phyloP scores from a whole-genome alignment of 2,113 vertebrate species.

The Neodontobutis hainanensis region DNA sequence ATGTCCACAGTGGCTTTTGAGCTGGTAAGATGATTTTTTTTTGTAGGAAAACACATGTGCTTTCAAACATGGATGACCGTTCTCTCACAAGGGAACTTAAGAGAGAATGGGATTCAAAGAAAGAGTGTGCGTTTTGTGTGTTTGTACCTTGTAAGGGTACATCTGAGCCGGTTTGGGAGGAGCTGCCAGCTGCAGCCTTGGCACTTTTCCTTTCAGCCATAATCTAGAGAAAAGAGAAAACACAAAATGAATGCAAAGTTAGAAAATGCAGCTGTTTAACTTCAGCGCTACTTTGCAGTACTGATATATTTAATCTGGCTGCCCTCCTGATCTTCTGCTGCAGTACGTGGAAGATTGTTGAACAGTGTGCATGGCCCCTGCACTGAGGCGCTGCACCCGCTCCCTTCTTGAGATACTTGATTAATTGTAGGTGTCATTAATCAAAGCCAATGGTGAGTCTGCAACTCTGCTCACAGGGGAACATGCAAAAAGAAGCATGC shows the following conservation, averaged over 20 bases:
- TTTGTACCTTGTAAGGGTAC: conserved; percentile 93
- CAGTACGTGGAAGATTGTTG: conserved; percentile 23
- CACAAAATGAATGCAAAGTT: not conserved
- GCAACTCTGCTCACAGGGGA: conserved; percentile 61
- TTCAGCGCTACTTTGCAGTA: not conserved
- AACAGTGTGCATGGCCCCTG: conserved; percentile 48
- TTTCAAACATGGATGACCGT: conserved; percentile 29
- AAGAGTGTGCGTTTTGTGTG: conserved; percentile 20
- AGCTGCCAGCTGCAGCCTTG: conserved; percentile 90
- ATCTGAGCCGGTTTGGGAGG: conserved; percentile 86
- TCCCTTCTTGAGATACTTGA: conserved; percentile 59
- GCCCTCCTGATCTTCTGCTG: conserved; percentile 23
- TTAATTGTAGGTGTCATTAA: conserved; percentile 73
- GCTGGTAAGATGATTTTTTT: conserved; percentile 16
- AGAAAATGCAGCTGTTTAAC: not conserved
- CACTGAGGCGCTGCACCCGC: conserved; percentile 44
- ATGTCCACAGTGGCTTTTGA: conserved; percentile 24
- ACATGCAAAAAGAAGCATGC: conserved; percentile 28
- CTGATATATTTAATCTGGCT: not conserved
- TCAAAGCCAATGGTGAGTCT: conserved; percentile 69
- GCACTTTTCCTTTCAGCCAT: conserved; percentile 98
- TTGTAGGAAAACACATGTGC: conserved; percentile 6
- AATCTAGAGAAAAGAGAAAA: conserved; percentile 80
- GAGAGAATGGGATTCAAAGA: conserved; percentile 20
- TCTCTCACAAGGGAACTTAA: conserved; percentile 35